A percentile compares a stretch with the other conserved stretches of the same genome.
These are phyloP conservation scores for Pinctada fucata DNA, from an alignment of 2,888 invertebrate species.

Conservation along the genomic window DNA sequence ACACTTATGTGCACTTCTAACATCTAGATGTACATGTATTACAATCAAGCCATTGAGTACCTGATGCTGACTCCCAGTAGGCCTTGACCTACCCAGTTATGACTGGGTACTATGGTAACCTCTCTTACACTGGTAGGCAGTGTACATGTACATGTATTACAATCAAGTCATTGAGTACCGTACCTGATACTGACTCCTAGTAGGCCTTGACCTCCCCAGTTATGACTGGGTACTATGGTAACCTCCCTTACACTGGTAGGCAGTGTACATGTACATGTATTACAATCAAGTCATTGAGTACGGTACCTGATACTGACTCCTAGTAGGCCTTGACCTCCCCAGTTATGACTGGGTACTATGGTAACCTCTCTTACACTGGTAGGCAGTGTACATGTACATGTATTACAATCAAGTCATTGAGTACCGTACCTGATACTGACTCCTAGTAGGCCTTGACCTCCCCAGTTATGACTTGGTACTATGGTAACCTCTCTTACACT, in stretches of 20 bases:
- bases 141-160: too few relatives aligned
- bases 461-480: conserved; percentile 94
- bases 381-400: too few relatives aligned
- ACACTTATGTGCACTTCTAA: too few relatives aligned
- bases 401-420: too few relatives aligned
- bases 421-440: conserved; percentile 92
- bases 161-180: too few relatives aligned
- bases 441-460: conserved; percentile 97
- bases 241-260: conserved; percentile 92
- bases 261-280: too few relatives aligned
- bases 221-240: conserved; percentile 90
- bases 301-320: conserved; percentile 94
- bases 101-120: conserved; percentile 91
- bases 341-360: conserved; percentile 91
- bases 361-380: conserved; percentile 90
- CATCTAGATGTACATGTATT: too few relatives aligned
- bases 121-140: too few relatives aligned
- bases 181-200: conserved; percentile 94
- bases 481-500: conserved; percentile 91
- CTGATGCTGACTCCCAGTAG: conserved; percentile 96
- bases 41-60: too few relatives aligned
- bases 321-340: conserved; percentile 98
- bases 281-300: too few relatives aligned
- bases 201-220: conserved; percentile 98
- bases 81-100: conserved; percentile 98